Evolutionary conservation across 2,888 invertebrate genomes (phyloP), one percentile per base, ranked within the genome.

Genomic region (Syritta pipiens): DNA sequence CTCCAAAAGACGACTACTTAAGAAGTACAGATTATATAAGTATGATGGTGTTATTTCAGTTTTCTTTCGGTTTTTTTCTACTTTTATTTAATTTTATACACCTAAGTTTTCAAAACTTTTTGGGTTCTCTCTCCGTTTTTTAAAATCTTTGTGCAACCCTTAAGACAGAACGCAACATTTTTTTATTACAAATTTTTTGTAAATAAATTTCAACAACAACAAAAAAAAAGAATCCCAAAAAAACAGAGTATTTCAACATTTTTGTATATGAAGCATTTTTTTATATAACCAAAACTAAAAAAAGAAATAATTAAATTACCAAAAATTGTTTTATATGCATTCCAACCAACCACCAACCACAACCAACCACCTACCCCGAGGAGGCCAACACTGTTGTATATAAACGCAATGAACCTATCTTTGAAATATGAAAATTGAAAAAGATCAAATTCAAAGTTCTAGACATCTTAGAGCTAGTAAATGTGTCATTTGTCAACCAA

Each of bases 1-100:
- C 83, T 94, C 94, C 71, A 97, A 96, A 88, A 91, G 98, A 86
- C 92, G 95, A 88, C 90, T 95, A 90, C 91, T 94, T 83, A 96
- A 97, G 89, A 95, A 95, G 89, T 93, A 94, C 88, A 89, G 89
- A 88, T 88, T 89, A 88, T 88, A 89, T 89, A 89, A 89, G 89
- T 89, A 89, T 89, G 88, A 84, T 86, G 84, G 84, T 84, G 86
- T 86, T 87, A 86, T 51, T 79, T 81, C 79, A 60, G 69, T 79
- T 81, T 76, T 46, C 81, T 83, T 84, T 82, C 62, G 46, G 72
- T 82, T 82, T 81, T 74, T 81, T 49, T 77, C 49, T 44, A 53
- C 53, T 63, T 77, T 72, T 67, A 60, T 49, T 60, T 57, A 75
- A 10, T 62, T 35, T n/a, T n/a, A n/a, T n/a, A n/a, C n/a, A n/a